Base-by-base conservation (phyloP, 2,797 vertebrate genomes). In the Hippocampus kuda region DNA sequence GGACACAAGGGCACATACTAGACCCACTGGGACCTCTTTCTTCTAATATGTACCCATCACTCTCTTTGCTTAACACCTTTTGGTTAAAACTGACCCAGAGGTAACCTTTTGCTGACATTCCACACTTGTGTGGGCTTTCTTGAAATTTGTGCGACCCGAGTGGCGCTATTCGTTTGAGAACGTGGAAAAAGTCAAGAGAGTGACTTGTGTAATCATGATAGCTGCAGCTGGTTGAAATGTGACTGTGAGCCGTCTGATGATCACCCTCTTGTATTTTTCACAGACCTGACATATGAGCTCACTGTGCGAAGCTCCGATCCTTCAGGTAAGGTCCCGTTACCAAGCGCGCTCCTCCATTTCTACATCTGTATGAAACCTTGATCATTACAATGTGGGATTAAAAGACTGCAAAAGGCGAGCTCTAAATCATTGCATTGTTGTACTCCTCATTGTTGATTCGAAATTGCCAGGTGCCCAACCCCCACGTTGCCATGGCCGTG, bases 231-330 rank as follows among this genome's bases (percentile, higher is more conserved):
- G 10, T 56, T n/a, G n/a, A 56, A 56, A 24, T 24, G 53, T 12
- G 53, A 4, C 3, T 12, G 53, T 15, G 53, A 3, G 22, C 53
- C n/a, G 9, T 63, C 60, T 76, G 44, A 68, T 68, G 78, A 44
- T 75, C 61, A 72, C 65, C 57, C 59, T 74, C 56, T 76, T 57
- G 30, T 75, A 69, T 71, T 78, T 68, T 85, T 83, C 84, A 76
- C 84, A 99, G 97, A 99, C 85, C 82, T 99, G 84, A 97, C 95
- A 0, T 99, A 97, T 51, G 95, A 99, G 84, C 91, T 99, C 89
- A 97, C 93, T 8, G 88, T 95, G 76, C 95, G 94, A 84, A 93
- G 90, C 86, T 93, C 93, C 0, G 94, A 96, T 64, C 88, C 91
- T n/a, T 89, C 94, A 90, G 96, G 97, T 99, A 92, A 95, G 92